phyloP scores from a whole-genome alignment of 1,140 invertebrate species.

The Hylaeus volcanicus region DNA sequence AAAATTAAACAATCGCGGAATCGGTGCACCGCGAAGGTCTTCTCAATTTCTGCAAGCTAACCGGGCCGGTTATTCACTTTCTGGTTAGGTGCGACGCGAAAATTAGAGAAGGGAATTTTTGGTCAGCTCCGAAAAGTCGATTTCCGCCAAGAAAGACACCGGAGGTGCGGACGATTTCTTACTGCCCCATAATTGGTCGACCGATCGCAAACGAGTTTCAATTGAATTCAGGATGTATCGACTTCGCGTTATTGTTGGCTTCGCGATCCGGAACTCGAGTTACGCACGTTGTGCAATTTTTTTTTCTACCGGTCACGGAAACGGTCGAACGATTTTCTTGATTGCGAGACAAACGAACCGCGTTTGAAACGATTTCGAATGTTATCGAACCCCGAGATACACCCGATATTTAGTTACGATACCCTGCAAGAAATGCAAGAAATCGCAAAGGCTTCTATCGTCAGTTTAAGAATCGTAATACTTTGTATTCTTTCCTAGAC shows the following conservation, averaged over 20 bases:
- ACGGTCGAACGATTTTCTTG: conserved; percentile 17
- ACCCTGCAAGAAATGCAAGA: too few relatives aligned
- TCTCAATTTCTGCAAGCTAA: conserved; percentile 11
- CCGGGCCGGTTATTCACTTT: neutral
- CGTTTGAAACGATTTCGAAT: neutral
- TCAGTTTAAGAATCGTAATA: too few relatives aligned
- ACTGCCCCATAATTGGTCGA: conserved; percentile 36
- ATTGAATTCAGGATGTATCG: neutral
- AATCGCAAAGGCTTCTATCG: too few relatives aligned
- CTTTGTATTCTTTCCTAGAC: too few relatives aligned
- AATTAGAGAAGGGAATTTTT: conserved; percentile 35
- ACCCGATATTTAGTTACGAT: neutral
- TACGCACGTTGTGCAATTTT: neutral
- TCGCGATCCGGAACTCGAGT: neutral
- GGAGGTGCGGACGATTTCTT: neutral
- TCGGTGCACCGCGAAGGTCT: neutral
- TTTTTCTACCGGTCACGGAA: neutral
- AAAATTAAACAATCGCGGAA: too few relatives aligned
- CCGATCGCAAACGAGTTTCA: conserved; percentile 24
- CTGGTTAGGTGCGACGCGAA: conserved; percentile 23
- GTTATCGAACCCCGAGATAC: neutral
- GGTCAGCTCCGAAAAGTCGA: conserved; percentile 13
- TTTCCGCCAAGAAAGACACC: conserved; percentile 2
- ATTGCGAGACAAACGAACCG: neutral
- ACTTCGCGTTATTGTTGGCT: conserved; percentile 34